phyloP scores from a whole-genome alignment of 2,113 vertebrate species.

The Cranoglanis bouderius region DNA sequence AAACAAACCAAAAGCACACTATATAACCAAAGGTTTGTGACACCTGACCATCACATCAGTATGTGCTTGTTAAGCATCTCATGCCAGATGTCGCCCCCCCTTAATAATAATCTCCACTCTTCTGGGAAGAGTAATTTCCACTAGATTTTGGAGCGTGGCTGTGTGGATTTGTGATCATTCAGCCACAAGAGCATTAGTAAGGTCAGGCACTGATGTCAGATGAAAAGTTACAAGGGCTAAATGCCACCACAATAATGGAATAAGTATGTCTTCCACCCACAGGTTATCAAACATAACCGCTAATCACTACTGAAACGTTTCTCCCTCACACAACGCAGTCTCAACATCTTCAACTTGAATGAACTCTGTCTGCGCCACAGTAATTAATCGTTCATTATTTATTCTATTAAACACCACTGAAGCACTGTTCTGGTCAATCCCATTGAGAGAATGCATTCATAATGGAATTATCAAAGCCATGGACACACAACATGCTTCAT shows the following conservation, averaged over 20 bases:
- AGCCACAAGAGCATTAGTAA: neutral
- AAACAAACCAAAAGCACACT: too few species aligned
- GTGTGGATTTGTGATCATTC: neutral
- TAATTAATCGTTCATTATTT: slow-evolving; percentile 52
- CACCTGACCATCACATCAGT: too few species aligned
- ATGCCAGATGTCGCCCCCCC: neutral
- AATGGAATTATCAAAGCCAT: slow-evolving; percentile 39
- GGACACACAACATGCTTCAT: neutral
- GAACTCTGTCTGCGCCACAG: slow-evolving; percentile 31
- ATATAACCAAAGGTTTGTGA: too few species aligned
- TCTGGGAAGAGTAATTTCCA: neutral
- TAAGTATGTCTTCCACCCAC: neutral
- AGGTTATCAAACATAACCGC: neutral
- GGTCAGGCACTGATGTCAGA: neutral
- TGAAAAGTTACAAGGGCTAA: neutral
- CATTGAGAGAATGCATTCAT: slow-evolving; percentile 23
- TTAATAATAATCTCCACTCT: neutral
- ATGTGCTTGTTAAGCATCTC: too few species aligned
- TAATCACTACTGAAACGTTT: slow-evolving; percentile 21
- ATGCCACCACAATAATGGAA: neutral
- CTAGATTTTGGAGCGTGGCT: neutral
- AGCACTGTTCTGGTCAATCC: slow-evolving; percentile 33
- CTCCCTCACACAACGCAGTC: slow-evolving; percentile 23
- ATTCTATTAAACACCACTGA: slow-evolving; percentile 45
- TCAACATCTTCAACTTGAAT: slow-evolving; percentile 38